These are phyloP conservation scores for Xiphias gladius DNA, from an alignment of 2,113 vertebrate species.

Conservation along the genomic window DNA sequence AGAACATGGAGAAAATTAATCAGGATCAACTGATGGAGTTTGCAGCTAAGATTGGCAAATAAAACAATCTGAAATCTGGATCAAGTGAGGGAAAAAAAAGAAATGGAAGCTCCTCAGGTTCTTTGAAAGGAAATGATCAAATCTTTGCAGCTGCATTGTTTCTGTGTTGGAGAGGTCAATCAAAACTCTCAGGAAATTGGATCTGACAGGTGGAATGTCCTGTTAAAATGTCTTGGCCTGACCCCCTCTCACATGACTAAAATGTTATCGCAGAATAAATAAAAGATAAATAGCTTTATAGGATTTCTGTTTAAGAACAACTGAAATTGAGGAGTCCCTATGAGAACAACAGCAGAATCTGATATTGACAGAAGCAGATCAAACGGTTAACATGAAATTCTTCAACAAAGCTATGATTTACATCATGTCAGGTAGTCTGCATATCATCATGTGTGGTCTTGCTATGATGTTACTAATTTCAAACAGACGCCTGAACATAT, in stretches of 20 bases:
- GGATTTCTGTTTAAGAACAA: not conserved
- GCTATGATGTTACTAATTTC: slow-evolving; percentile 45
- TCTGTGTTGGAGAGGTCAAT: slow-evolving; percentile 61
- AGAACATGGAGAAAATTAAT: not conserved
- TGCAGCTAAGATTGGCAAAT: not conserved
- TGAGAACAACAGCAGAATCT: not conserved
- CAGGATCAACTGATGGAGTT: not conserved
- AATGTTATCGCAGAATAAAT: slow-evolving; percentile 62
- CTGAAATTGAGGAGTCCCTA: not conserved
- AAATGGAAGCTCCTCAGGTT: slow-evolving; percentile 11
- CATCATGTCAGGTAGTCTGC: not conserved
- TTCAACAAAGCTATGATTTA: not conserved
- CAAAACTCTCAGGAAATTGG: slow-evolving; percentile 80
- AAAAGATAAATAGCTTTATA: slow-evolving; percentile 42
- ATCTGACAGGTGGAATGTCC: slow-evolving; percentile 83
- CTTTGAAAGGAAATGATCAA: slow-evolving; percentile 32
- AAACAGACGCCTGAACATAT: slow-evolving; percentile 29
- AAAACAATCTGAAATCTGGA: not conserved
- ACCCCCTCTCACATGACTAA: slow-evolving; percentile 45
- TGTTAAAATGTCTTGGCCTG: slow-evolving; percentile 49
- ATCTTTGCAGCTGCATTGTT: slow-evolving; percentile 65
- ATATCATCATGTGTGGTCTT: slow-evolving; percentile 34
- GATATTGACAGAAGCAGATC: not conserved
- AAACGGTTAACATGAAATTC: not conserved
- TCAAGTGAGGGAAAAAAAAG: not conserved